Base-by-base conservation (phyloP, 1,140 invertebrate species). In the Caenorhabditis inopinata region DNA sequence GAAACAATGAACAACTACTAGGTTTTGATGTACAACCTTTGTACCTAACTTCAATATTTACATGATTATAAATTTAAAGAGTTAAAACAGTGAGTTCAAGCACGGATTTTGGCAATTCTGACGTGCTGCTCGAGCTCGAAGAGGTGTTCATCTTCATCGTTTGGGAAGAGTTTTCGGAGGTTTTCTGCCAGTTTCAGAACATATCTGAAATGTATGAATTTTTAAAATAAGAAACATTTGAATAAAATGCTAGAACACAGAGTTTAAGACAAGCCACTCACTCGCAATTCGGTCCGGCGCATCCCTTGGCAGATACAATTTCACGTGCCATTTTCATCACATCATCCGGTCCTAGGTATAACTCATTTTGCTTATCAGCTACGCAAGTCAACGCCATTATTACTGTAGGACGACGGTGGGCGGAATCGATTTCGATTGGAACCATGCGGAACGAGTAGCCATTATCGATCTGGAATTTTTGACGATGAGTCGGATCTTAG, bases 391-490 rank as follows among this genome's bases (percentile, higher is more conserved):
- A 23, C 18, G 78, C 78, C 29, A 51, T 45, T 0, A 79, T 29
- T 38, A 38, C 23, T 2, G 42, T 46, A 32, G 45, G 45, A 79
- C 68, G 25, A 14, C 16, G 46, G 21, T 23, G 48, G 49, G 29
- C n/a, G 29, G 49, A 62, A 1, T 42, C 45, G 45, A 74, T 58
- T 79, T 49, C 42, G 1, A 79, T 21, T 16, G 78, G 42, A 4
- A 79, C 68, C 76, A 47, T 48, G 11, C 49, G 32, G 48, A 79
- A 79, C 51, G 35, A n/a, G 23, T 79, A 79, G 78, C 78, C 78
- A 27, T 79, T 79, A 29, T 79, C 78, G 21, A 68, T 27, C 77
- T 79, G 53, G n/a, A 79, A 79, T n/a, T n/a, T n/a, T n/a, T n/a
- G n/a, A n/a, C n/a, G n/a, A n/a, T n/a, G n/a, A n/a, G n/a, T n/a